Conservation (phyloP, 2,113 vertebrate species). For the Gymnocephalus cernua region DNA sequence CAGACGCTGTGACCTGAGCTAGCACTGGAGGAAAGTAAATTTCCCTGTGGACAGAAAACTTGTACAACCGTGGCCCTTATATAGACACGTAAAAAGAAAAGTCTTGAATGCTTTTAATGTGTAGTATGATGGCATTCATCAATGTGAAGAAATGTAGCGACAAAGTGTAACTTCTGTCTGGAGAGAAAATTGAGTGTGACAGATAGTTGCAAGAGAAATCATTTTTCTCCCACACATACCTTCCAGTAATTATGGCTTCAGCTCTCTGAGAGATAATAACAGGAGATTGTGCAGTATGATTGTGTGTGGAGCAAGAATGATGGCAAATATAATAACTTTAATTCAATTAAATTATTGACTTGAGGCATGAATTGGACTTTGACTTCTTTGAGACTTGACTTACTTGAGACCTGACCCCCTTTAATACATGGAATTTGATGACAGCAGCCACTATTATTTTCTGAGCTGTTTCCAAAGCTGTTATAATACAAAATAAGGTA, state of each 20-base stretch:
- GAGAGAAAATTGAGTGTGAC: background rate
- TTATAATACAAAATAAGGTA: too few relatives aligned
- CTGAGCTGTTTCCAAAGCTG: too few relatives aligned
- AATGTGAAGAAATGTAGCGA: background rate
- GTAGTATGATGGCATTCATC: background rate
- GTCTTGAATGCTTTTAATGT: too few relatives aligned
- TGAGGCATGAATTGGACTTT: background rate
- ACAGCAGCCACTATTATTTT: too few relatives aligned
- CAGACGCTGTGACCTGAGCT: conserved; percentile 21
- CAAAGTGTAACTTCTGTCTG: background rate
- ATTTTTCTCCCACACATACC: conserved; percentile 15
- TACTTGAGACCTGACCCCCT: too few relatives aligned
- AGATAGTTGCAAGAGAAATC: background rate
- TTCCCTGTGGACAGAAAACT: conserved; percentile 11
- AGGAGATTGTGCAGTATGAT: conserved; percentile 67
- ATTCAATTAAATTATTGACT: background rate
- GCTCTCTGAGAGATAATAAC: conserved; percentile 64
- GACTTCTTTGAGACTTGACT: background rate
- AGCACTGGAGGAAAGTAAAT: conserved; percentile 23
- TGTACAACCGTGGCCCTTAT: background rate
- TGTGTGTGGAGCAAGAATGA: conserved; percentile 42
- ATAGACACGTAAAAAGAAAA: background rate
- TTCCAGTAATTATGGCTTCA: conserved; percentile 37
- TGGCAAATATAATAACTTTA: conserved; percentile 48
- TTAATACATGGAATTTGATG: too few relatives aligned